Evolutionary conservation across 2,888 invertebrate genomes (phyloP), one percentile per base, ranked within the genome.

Genomic region (Trisateles emortualis): DNA sequence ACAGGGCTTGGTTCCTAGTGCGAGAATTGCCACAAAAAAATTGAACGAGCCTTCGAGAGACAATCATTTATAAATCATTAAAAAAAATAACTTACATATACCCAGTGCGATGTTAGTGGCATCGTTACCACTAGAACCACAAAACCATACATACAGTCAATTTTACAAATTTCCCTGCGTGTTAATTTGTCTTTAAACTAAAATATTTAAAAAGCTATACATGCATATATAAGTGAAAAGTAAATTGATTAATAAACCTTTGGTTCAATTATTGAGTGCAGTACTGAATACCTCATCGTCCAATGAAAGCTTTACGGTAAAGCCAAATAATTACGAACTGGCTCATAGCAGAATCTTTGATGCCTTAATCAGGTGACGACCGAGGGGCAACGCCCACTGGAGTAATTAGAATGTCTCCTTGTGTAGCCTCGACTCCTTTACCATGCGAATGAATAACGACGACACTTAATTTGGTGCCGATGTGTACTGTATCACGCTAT

Each of bases 351-450:
- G 73, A 74, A 83, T 85, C 85, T 87, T 87, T 87, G 88, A 86
- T 77, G 84, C 81, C 72, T 86, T 89, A 89, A 89, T 89, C 87
- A 89, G 86, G 84, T 86, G 86, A 81, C 79, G 79, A 77, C 65
- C 63, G 53, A 53, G 66, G 60, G 63, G 73, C 78, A 80, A 84
- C 87, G 85, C 88, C 88, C 68, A 56, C 70, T 61, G 60, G 56
- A 76, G 83, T 89, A 90, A 91, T 90, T 90, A 87, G 81, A 87
- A 85, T 76, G 81, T 80, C 81, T 78, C 72, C 82, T 78, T 79
- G 73, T 81, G 75, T 72, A 69, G 64, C 61, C 42, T 52, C 42
- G 35, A 55, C 72, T 76, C 76, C 74, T 77, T 68, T 71, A 75
- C 62, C 61, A 68, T 62, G 63, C 63, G 63, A 70, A 68, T 69